Base-by-base conservation (phyloP, 1,140 invertebrate genomes). In the Mactra quadrangularis region DNA sequence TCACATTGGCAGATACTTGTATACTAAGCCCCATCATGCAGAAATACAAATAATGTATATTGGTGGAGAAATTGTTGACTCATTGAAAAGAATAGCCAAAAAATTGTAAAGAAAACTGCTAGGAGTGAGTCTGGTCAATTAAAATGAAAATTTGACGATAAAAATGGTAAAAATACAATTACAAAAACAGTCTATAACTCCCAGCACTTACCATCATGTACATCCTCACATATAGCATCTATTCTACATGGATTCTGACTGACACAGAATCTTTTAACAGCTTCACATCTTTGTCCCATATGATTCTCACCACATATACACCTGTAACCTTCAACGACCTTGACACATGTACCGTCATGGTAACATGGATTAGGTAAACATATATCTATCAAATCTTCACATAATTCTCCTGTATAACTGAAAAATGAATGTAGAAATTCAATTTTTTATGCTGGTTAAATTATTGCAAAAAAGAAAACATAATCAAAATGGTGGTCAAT, bases 341-440 rank as follows among this genome's bases (percentile, higher is more conserved):
- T 52, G 1, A 27, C 25, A 78, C 84, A 85, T 22, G 62, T 64
- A 27, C 59, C 84, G 13, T 66, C 68, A 64, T 85, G 62, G 11
- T 57, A 17, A 59, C 84, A 85, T 0, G 74, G 79, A 47, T 68
- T 31, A 15, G 50, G 31, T 1, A 33, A 3, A 64, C 84, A 85
- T 89, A 99, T 98, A 90, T 99, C 96, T 45, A 95, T 97, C 90
- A 99, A 98, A 13, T 95, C 95, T 91, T 98, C 97, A 93, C 98
- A 99, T 79, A 95, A 94, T 35, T 95, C 93, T 41, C 98, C 98
- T 35, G 95, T 95, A 74, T 76, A 84, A 38, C 35, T 68, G 35
- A 59, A 84, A 64, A n/a, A 72, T 6, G 3, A n/a, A 38, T 55
- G 25, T 13, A 15, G 38, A 11, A 11, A 55, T 55, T 25, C 6